Base-by-base conservation (phyloP, 2,113 vertebrate species). In the Mionectes macconnelli region DNA sequence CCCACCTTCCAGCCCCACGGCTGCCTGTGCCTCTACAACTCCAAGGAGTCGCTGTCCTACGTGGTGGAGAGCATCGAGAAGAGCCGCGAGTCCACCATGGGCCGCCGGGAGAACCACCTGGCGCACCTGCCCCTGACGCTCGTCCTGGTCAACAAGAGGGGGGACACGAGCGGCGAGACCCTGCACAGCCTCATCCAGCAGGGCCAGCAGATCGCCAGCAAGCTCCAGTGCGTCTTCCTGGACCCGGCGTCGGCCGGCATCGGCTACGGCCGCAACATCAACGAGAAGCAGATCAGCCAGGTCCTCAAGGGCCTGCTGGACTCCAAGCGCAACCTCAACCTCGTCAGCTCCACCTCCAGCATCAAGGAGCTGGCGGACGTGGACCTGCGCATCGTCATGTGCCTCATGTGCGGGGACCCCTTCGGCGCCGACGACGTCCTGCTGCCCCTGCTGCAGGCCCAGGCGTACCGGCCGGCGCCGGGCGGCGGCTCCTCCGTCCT, bases 11-110 rank as follows among this genome's bases (percentile, higher is more conserved):
- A 99, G 28, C 99, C 99, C 4, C 99, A 99, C 3, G 99, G 99
- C 35, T 99, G 99, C 77, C 98, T 99, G 70, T 99, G 99, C 98
- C 99, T 99, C 78, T 99, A 99, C 96, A 99, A 99, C 96, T 99
- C 99, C 24, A 99, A 99, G 97, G 99, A 99, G 74, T 99, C 99
- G 0, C 93, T 99, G 14, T 99, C 98, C 20, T 99, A 99, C 28
- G 98, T 99, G 55, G 98, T 99, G 40, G 99, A 99, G 88, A 99
- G 99, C 96, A 97, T 99, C 87, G 99, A 99, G 78, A 99, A 98
- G 96, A 98, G 99, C 79, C 96, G 98, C 10, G 99, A 99, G 94
- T 98, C 98, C 11, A 98, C 98, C 5, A 53, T 98, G 12, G 98
- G 99, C 39, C 95, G 99, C 85, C 97, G 98, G 91, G 99, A 99